A percentile compares a stretch with the other conserved stretches of the same genome.
Conservation (phyloP, 2,797 vertebrate genomes). For the Rallus crepitans region DNA sequence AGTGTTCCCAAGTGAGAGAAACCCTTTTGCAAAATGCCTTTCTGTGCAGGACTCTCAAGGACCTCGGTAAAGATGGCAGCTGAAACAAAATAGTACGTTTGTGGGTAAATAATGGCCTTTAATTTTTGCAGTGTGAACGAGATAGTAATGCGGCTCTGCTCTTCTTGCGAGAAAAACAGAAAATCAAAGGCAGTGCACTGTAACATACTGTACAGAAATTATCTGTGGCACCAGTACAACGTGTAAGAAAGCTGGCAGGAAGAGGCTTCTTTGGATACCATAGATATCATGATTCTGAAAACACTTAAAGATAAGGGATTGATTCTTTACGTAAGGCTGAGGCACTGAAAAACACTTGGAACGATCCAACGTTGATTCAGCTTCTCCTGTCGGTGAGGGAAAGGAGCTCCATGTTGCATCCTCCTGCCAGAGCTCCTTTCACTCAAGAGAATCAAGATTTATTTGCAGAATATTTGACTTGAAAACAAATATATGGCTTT, state of each 20-base stretch:
- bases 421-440: neutral
- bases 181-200: neutral
- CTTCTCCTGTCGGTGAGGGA: neutral
- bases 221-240: neutral
- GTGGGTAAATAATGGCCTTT: neutral
- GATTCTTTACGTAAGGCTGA: neutral
- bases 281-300: neutral
- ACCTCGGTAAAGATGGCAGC: neutral
- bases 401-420: neutral
- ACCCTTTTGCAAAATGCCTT: neutral
- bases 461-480: neutral
- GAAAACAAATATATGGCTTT: neutral
- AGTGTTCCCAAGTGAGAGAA: neutral
- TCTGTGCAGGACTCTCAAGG: neutral
- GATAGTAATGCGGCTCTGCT: neutral
- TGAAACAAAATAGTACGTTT: neutral
- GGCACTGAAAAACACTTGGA: neutral
- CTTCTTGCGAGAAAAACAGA: neutral
- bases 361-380: neutral
- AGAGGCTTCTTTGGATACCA: neutral
- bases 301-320: neutral
- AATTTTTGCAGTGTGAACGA: neutral
- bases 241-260: neutral
- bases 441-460: neutral
- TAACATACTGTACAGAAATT: neutral